Conservation (phyloP, 2,888 invertebrate species). For the Stramonita haemastoma region DNA sequence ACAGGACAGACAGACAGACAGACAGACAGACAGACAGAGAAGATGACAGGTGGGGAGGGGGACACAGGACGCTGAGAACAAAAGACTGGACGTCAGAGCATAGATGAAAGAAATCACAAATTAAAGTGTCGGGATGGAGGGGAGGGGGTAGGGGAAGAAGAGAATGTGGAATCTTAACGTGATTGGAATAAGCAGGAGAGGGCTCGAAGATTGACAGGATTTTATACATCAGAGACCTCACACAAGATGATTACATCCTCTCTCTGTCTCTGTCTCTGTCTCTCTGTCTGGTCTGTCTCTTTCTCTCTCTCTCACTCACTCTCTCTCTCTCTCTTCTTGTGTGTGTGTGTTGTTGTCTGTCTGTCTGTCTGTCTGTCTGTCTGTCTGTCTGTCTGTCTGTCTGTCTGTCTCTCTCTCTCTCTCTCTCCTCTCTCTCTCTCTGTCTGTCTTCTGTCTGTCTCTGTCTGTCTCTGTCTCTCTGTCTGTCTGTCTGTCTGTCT, state of each 20-base stretch:
- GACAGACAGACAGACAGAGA: neutral
- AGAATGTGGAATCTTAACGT: neutral
- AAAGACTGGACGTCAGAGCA: neutral
- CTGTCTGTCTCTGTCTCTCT: neutral
- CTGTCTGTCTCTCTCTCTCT: neutral
- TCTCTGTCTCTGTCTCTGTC: neutral
- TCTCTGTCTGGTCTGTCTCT: too few relatives aligned
- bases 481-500: neutral
- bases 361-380: too few relatives aligned
- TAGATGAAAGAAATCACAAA: too few relatives aligned
- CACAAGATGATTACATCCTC: neutral
- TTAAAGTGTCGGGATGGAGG: neutral
- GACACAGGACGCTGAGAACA: neutral
- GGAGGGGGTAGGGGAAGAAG: neutral
- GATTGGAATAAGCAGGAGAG: neutral
- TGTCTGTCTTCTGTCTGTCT: neutral
- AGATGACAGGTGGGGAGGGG: neutral
- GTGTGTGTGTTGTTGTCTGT: too few relatives aligned
- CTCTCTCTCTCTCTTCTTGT: neutral
- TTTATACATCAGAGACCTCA: too few relatives aligned
- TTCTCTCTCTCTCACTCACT: neutral
- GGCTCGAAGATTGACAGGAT: too few relatives aligned
- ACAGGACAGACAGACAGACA: neutral
- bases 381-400: too few relatives aligned
- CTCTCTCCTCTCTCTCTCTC: neutral